Conservation (phyloP, 2,113 vertebrate species). For the Dendropsophus ebraccatus region DNA sequence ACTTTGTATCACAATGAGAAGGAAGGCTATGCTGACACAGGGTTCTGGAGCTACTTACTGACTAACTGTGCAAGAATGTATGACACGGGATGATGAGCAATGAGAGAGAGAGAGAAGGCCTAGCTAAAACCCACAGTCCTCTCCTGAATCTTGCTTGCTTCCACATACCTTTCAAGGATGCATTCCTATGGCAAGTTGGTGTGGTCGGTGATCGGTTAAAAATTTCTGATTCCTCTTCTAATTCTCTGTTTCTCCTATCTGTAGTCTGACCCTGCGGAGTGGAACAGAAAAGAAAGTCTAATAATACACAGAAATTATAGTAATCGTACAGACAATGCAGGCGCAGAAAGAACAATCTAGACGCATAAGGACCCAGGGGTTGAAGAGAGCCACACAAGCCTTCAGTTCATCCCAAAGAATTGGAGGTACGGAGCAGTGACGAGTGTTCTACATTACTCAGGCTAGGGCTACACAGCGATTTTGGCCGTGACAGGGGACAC, state of each 20-base stretch:
- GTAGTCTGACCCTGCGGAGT: constrained; percentile 11
- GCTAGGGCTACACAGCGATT: too few species aligned
- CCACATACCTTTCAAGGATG: constrained; percentile 35
- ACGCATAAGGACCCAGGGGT: too few species aligned
- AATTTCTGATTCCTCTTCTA: not conserved
- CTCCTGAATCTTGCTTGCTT: not conserved
- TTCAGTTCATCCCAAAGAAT: too few species aligned
- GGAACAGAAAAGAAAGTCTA: not conserved
- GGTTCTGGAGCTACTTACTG: not conserved
- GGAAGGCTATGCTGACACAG: not conserved
- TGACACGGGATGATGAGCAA: not conserved
- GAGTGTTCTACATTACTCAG: too few species aligned
- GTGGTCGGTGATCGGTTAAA: constrained; percentile 3
- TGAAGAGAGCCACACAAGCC: too few species aligned
- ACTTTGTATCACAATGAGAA: too few species aligned
- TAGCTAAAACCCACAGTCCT: not conserved
- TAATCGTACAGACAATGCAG: not conserved
- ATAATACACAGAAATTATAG: not conserved
- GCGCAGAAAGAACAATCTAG: not conserved
- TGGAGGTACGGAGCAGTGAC: too few species aligned
- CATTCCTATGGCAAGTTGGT: constrained; percentile 34
- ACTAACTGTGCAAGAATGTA: not conserved
- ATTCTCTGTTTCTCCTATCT: not conserved
- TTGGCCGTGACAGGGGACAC: too few species aligned
- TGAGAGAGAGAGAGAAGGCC: not conserved